Base-by-base conservation (phyloP, 2,888 invertebrate genomes). In the Chirona hameri region DNA sequence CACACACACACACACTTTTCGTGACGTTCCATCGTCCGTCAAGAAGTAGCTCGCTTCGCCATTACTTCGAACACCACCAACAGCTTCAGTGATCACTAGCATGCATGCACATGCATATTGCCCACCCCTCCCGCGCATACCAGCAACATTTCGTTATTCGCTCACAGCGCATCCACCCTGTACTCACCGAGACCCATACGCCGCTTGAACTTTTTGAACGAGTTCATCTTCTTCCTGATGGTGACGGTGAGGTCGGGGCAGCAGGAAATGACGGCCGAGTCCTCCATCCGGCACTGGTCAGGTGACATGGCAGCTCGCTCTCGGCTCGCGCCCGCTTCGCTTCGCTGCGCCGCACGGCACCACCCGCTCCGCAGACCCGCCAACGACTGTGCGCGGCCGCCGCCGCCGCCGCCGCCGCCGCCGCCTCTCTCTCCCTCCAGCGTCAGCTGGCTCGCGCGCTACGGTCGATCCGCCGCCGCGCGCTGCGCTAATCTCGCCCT, bases 121-220 rank as follows among this genome's bases (percentile, higher is more conserved):
- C n/a, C n/a, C n/a, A n/a, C n/a, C n/a, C n/a, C n/a, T n/a, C n/a
- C n/a, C n/a, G n/a, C n/a, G n/a, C n/a, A n/a, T n/a, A n/a, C n/a
- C n/a, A n/a, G n/a, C n/a, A n/a, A n/a, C n/a, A n/a, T n/a, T n/a
- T n/a, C n/a, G n/a, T n/a, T n/a, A n/a, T n/a, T n/a, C n/a, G n/a
- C n/a, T n/a, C n/a, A n/a, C n/a, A n/a, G n/a, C n/a, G n/a, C n/a
- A n/a, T n/a, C n/a, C n/a, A n/a, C n/a, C n/a, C n/a, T 29, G 81
- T 86, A 91, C 95, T 92, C 89, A 95, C 95, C 95, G 88, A 95
- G 89, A 86, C 95, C 95, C 88, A 95, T 95, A 87, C 94, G 94
- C 87, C 92, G 93, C 89, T 95, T 95, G 87, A 95, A 93, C 88
- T 95, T 95, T 91, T 95, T 95, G 85, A 95, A 89, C 84, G 95